Evolutionary conservation across 2,888 invertebrate genomes (phyloP).

Genomic region (Mythimna lalbum): DNA sequence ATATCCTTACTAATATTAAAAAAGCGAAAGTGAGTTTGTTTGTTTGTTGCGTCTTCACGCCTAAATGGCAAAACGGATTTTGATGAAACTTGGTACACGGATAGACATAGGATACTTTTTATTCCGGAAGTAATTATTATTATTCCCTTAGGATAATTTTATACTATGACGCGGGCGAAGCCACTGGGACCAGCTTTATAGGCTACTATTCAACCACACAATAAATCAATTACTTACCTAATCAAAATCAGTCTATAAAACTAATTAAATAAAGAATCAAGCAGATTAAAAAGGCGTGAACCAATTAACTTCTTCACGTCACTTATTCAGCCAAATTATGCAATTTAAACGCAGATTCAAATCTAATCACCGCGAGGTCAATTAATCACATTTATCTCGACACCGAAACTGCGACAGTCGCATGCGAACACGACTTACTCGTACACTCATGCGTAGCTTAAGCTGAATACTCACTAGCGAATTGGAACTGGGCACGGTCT

Average conservation of each 20-base stretch:
- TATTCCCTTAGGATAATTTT: too few relatives aligned
- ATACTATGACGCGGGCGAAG: too few relatives aligned
- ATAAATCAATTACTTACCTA: not conserved
- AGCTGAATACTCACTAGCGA: constrained; percentile 1
- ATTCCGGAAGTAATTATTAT: too few relatives aligned
- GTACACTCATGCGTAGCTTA: not conserved
- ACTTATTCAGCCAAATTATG: constrained; percentile 21
- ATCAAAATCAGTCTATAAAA: not conserved
- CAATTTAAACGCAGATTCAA: constrained; percentile 39
- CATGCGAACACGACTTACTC: constrained; percentile 11
- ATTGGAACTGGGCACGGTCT: not conserved
- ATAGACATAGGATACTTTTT: too few relatives aligned
- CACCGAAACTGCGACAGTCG: constrained; percentile 21
- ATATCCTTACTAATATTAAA: too few relatives aligned
- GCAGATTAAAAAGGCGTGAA: constrained; percentile 9
- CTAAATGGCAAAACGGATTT: too few relatives aligned
- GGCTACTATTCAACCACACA: not conserved
- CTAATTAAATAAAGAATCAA: not conserved
- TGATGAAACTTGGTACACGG: too few relatives aligned
- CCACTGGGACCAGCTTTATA: too few relatives aligned
- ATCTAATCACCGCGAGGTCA: constrained; percentile 37
- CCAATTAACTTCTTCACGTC: constrained; percentile 17
- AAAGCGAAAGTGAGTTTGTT: too few relatives aligned
- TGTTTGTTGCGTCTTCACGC: too few relatives aligned
- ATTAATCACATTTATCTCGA: constrained; percentile 53